Evolutionary conservation across 2,113 vertebrate species (phyloP).

Genomic region (Brienomyrus longianalis): DNA sequence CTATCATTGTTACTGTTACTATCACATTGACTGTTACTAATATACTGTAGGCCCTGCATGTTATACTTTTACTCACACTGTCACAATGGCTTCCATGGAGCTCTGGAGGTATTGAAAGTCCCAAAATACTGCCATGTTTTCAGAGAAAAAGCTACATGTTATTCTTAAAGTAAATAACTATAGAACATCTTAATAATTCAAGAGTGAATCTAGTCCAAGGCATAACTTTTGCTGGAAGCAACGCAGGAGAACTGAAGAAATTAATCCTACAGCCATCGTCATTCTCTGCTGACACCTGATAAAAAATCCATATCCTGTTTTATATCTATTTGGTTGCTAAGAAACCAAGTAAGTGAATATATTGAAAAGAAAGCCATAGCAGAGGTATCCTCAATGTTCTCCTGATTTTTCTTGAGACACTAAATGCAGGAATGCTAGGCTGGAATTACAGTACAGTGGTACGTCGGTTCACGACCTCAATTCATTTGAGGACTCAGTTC

Average conservation of each 20-base stretch:
- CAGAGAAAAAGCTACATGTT: too few relatives aligned
- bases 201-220: background rate
- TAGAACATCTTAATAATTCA: background rate
- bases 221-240: background rate
- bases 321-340: background rate
- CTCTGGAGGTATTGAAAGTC: too few relatives aligned
- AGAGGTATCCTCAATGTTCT: background rate
- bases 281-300: background rate
- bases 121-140: too few relatives aligned
- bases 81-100: background rate
- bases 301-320: background rate
- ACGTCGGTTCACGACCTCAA: too few relatives aligned
- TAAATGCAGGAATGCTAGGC: too few relatives aligned
- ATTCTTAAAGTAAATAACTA: background rate
- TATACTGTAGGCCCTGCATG: background rate
- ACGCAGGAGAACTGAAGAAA: background rate
- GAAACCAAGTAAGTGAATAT: background rate
- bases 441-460: too few relatives aligned
- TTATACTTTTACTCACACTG: background rate
- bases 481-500: too few relatives aligned
- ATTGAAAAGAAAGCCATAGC: background rate
- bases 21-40: background rate
- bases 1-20: background rate
- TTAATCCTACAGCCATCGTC: background rate
- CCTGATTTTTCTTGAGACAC: background rate